phyloP scores from a whole-genome alignment of 2,888 invertebrate species.

The Mycalesis mineus region DNA sequence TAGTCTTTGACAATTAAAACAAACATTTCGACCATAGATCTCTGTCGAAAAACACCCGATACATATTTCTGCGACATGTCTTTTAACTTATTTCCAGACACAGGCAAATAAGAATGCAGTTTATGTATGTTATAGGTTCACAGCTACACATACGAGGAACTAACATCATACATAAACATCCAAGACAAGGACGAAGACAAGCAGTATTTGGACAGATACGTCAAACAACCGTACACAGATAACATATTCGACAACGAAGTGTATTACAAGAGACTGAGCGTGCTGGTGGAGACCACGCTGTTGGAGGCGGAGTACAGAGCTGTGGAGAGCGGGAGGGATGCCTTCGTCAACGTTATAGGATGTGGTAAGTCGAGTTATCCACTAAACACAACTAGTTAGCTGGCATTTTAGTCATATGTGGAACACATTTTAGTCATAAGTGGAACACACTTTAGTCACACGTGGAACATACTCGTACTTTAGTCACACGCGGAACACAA shows the following conservation, averaged over 20 bases:
- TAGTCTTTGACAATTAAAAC: no score
- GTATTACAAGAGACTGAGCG: conserved; percentile 61
- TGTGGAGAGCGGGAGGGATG: conserved; percentile 58
- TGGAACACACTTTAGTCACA: no score
- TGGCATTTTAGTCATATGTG: no score
- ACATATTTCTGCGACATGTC: no score
- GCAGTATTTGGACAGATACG: conserved; percentile 38
- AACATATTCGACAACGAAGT: conserved; percentile 42
- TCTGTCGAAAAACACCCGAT: no score
- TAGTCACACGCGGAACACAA: no score
- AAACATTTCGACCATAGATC: no score
- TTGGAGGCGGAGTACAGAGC: conserved; percentile 78
- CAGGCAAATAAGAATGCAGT: no score
- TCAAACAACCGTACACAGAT: conserved; percentile 26
- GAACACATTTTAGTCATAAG: no score
- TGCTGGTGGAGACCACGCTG: conserved; percentile 77
- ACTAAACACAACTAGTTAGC: no score
- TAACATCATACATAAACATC: conserved; percentile 34
- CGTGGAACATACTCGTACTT: no score
- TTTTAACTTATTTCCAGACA: no score
- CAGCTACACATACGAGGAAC: conserved; percentile 39
- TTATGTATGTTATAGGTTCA: conserved; percentile 36
- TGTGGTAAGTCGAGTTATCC: conserved; percentile 59
- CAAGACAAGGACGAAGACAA: conserved; percentile 35
- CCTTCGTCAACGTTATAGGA: conserved; percentile 81